These are phyloP conservation scores for Paracanthobrama guichenoti DNA, from an alignment of 2,113 vertebrate species.

Conservation along the genomic window DNA sequence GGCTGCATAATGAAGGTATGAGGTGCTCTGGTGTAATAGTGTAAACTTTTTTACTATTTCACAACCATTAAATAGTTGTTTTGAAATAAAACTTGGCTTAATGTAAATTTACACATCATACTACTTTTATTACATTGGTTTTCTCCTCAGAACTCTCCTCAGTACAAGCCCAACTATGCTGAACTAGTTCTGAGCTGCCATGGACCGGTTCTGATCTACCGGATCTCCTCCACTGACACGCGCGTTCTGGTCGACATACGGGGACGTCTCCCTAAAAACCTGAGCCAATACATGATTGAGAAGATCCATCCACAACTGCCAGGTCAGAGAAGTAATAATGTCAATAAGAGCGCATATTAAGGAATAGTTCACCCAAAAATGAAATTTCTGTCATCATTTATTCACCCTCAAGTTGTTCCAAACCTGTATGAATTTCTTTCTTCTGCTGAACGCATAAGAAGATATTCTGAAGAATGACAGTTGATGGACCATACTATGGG, in stretches of 20 bases:
- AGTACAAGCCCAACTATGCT: conserved; percentile 90
- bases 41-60: background rate
- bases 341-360: background rate
- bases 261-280: conserved; percentile 90
- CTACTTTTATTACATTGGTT: background rate
- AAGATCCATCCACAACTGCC: conserved; percentile 88
- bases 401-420: background rate
- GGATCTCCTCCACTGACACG: conserved; percentile 89
- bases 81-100: background rate
- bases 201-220: conserved; percentile 91
- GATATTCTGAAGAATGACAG: background rate
- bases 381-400: background rate
- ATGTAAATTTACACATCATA: too few species aligned
- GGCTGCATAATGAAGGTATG: conserved; percentile 92
- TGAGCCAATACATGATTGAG: conserved; percentile 88
- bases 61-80: background rate
- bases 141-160: conserved; percentile 80
- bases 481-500: too few species aligned
- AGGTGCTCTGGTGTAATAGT: background rate
- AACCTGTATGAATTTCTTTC: background rate
- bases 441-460: background rate
- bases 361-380: background rate
- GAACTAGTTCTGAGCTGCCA: conserved; percentile 90
- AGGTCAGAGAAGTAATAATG: conserved; percentile 69
- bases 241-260: conserved; percentile 91